Evolutionary conservation across 2,113 vertebrate genomes (phyloP).

Genomic region (Panthera uncia): DNA sequence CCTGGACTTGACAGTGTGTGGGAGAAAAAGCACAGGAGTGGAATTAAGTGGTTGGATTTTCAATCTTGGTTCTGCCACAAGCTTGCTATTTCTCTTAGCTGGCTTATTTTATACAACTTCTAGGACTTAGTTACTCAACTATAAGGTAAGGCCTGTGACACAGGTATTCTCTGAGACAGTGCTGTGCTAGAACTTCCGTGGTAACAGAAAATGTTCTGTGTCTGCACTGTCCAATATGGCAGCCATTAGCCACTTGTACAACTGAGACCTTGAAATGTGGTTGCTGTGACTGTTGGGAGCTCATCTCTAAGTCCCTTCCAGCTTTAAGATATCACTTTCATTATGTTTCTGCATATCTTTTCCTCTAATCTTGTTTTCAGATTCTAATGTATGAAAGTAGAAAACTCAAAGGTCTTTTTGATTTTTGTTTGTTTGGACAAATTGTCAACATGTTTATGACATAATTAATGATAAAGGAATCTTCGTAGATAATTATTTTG

Average conservation of each 20-base stretch:
- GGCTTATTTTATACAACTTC: neutral
- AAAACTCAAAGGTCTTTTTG: neutral
- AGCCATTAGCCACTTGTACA: accelerated
- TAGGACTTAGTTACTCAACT: neutral
- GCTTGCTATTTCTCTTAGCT: neutral
- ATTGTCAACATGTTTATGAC: neutral
- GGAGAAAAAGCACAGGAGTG: neutral
- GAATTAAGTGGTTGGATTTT: neutral
- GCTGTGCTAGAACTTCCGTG: neutral
- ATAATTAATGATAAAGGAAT: neutral
- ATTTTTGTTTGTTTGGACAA: neutral
- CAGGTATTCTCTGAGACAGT: neutral
- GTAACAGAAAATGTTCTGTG: neutral
- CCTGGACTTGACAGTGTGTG: too few relatives aligned
- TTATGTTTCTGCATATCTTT: neutral
- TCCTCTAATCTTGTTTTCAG: neutral
- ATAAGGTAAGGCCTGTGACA: neutral
- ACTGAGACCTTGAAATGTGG: neutral
- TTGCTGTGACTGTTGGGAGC: too few relatives aligned
- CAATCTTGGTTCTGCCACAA: neutral
- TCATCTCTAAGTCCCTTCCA: too few relatives aligned
- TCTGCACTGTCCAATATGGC: neutral
- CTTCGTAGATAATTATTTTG: neutral
- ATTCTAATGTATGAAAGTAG: neutral
- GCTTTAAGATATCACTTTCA: neutral